phyloP scores from a whole-genome alignment of 2,113 vertebrate genomes.

The Oceanodroma tethys region DNA sequence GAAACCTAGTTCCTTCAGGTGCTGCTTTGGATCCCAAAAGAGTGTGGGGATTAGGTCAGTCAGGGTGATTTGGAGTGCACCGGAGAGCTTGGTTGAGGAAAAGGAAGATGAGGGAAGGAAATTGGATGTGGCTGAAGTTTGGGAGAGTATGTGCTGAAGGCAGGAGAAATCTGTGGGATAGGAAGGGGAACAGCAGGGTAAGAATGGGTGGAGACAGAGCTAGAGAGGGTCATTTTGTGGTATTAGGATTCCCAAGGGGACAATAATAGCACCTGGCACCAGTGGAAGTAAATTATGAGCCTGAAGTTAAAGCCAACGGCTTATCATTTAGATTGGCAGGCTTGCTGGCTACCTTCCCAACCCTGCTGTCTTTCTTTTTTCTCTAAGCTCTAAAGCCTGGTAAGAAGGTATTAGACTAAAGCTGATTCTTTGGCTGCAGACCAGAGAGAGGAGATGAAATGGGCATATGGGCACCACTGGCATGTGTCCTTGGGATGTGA shows the following conservation, averaged over 20 bases:
- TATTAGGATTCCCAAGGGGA: background rate
- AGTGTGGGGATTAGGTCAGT: background rate
- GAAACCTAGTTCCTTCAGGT: background rate
- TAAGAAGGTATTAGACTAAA: conserved; percentile 47
- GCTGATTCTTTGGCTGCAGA: conserved; percentile 15
- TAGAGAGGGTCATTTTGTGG: background rate
- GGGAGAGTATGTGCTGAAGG: background rate
- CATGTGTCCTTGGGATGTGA: background rate
- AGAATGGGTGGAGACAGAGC: conserved; percentile 26
- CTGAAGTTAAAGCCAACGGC: background rate
- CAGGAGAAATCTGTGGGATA: conserved; percentile 40
- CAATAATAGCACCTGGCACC: conserved; percentile 7
- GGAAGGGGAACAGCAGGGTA: conserved; percentile 7
- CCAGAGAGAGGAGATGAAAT: conserved; percentile 26
- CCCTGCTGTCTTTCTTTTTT: background rate
- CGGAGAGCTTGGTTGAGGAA: conserved; percentile 19
- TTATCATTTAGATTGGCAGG: conserved; percentile 31
- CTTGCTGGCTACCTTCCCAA: conserved; percentile 15
- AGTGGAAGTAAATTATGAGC: background rate
- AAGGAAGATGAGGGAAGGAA: conserved; percentile 63
- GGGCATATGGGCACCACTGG: background rate
- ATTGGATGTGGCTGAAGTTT: conserved; percentile 24
- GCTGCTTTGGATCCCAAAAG: background rate
- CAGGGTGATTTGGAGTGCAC: background rate
- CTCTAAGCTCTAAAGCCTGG: conserved; percentile 7